These are phyloP conservation scores for Rhea americana DNA, from an alignment of 2,113 vertebrate species.

Conservation along the genomic window DNA sequence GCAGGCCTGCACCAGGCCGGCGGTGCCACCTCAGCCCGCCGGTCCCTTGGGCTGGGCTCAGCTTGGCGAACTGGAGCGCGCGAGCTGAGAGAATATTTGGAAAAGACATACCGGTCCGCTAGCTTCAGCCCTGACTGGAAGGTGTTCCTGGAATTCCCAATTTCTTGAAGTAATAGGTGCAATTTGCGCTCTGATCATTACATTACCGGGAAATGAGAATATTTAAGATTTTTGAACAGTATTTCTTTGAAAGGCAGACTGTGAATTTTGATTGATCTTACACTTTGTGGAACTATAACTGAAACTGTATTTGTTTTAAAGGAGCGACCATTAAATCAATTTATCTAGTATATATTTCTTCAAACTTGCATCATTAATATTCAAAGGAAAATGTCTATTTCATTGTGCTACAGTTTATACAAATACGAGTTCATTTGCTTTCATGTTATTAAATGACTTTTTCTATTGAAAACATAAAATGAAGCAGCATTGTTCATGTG, in stretches of 20 bases:
- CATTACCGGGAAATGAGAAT: not conserved
- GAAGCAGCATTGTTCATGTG: not conserved
- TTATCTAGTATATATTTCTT: conserved; percentile 50
- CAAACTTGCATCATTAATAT: conserved; percentile 56
- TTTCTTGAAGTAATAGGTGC: conserved; percentile 14
- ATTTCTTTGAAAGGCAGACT: conserved; percentile 27
- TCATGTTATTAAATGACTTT: conserved; percentile 43
- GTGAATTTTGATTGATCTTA: conserved; percentile 56
- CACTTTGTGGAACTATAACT: conserved; percentile 22
- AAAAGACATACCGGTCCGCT: not conserved
- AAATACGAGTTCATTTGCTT: conserved; percentile 44
- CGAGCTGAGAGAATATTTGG: not conserved
- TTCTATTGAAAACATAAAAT: conserved; percentile 37
- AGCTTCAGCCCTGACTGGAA: not conserved
- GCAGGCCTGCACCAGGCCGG: not conserved
- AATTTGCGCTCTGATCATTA: not conserved
- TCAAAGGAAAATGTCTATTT: conserved; percentile 45
- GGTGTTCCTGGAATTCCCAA: not conserved
- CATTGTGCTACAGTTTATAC: conserved; percentile 44
- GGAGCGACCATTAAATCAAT: conserved; percentile 53
- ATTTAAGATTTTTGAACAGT: not conserved
- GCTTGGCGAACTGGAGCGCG: accelerated
- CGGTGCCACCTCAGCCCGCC: not conserved
- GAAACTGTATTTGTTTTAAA: conserved; percentile 54
- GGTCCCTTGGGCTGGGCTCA: not conserved